Evolutionary conservation across 2,888 invertebrate species (phyloP), one percentile per base, ranked within the genome.

Genomic region (Orthonychiurus folsomi): DNA sequence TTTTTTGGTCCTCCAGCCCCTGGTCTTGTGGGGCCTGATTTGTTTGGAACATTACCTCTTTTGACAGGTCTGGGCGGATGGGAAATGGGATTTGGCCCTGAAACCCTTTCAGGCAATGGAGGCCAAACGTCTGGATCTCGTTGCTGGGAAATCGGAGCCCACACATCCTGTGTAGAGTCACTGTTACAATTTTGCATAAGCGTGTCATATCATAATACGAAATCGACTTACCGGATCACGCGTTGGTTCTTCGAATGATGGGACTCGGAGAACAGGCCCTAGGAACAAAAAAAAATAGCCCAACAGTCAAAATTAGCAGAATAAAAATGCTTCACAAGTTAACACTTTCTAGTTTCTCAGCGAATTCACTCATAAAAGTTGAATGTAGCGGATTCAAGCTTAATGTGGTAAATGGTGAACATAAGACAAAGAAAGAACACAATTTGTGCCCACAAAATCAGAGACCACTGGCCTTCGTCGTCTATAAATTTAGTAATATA

Each of bases 231-330:
- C n/a, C 1, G 89, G 86, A 79, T 93, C 92, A 63, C 83, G 76
- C 0, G 84, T 83, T n/a, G 84, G 83, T 72, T 83, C 84, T 73
- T 86, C 85, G 72, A 81, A 79, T 3, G 77, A 74, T 21, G 74
- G 72, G 61, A 73, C 68, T 47, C 73, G 63, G 37, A 73, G 63
- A 5, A 73, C 69, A 1, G 73, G 75, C 60, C 65, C 73, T 66
- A 53, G n/a, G n/a, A 52, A 61, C 27, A n/a, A 48, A 48, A 48
- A 48, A 48, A n/a, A 50, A 2, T 20, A 15, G 18, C 20, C 56
- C 9, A 56, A 25, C 18, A 37, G 21, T 25, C 12, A 24, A n/a
- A n/a, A n/a, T n/a, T n/a, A n/a, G n/a, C n/a, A n/a, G n/a, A n/a
- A n/a, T n/a, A n/a, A n/a, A n/a, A n/a, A n/a, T n/a, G n/a, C n/a